These are phyloP conservation scores for Heloderma charlesbogerti DNA, from an alignment of 2,113 vertebrate genomes.

Conservation along the genomic window DNA sequence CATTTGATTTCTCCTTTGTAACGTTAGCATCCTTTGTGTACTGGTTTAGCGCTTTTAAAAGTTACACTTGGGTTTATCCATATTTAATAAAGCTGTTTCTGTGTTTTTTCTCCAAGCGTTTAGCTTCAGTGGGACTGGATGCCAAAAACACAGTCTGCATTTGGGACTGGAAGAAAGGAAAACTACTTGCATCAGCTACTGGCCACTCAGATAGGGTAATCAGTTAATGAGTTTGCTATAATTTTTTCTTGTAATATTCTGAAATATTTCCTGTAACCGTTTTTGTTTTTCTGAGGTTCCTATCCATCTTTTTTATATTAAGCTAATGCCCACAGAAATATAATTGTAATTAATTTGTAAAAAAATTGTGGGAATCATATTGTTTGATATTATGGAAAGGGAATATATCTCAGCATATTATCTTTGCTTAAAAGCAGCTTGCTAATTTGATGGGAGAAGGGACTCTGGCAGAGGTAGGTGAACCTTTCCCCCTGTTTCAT, in stretches of 20 bases:
- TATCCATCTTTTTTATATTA: neutral
- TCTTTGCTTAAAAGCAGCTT: neutral
- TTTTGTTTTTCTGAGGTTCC: neutral
- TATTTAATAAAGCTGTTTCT: constrained; percentile 50
- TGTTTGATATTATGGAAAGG: neutral
- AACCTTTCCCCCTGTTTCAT: neutral
- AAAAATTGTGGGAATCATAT: neutral
- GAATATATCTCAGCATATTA: neutral
- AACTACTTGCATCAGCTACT: constrained; percentile 90
- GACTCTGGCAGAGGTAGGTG: neutral
- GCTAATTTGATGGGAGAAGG: neutral
- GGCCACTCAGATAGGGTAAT: constrained; percentile 92
- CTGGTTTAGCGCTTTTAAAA: neutral
- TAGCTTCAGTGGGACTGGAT: constrained; percentile 94
- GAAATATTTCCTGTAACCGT: neutral
- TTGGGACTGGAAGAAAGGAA: constrained; percentile 97
- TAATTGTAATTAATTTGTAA: neutral
- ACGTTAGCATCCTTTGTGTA: constrained; percentile 14
- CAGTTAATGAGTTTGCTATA: constrained; percentile 11
- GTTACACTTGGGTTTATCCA: constrained; percentile 25
- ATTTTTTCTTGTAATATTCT: constrained; percentile 21
- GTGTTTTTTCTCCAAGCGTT: constrained; percentile 75
- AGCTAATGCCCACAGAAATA: neutral
- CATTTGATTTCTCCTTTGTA: neutral
- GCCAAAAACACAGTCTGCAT: constrained; percentile 96